A percentile compares a stretch with the other conserved stretches of the same genome.
These are phyloP conservation scores for Drosophila serrata DNA, from an alignment of 1,140 invertebrate species.

Conservation along the genomic window DNA sequence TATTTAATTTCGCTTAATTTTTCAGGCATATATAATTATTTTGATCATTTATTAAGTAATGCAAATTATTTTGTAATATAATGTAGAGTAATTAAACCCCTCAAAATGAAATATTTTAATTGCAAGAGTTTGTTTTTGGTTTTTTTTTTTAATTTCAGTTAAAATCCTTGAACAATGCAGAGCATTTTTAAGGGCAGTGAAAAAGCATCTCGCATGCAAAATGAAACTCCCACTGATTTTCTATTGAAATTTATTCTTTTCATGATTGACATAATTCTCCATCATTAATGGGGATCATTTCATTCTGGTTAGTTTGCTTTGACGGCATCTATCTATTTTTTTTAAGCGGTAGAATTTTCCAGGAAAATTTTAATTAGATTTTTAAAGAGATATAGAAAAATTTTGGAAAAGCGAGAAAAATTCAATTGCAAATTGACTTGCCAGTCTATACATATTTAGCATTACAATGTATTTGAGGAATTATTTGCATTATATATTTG, in stretches of 20 bases:
- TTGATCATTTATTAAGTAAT: not conserved
- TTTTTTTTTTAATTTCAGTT: not conserved
- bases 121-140: not conserved
- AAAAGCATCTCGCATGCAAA: not conserved
- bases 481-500: not conserved
- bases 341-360: too few relatives aligned
- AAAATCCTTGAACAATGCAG: rapidly evolving
- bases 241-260: not conserved
- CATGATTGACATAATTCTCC: not conserved
- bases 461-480: constrained; percentile 4
- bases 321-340: too few relatives aligned
- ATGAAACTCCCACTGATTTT: not conserved
- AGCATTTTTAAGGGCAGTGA: not conserved
- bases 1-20: not conserved
- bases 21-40: not conserved
- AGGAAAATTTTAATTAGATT: not conserved
- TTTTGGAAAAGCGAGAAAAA: not conserved
- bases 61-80: not conserved
- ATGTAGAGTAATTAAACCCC: not conserved
- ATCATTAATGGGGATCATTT: not conserved
- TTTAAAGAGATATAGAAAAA: not conserved
- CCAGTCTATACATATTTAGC: not conserved
- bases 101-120: too few relatives aligned
- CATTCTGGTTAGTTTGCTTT: not conserved
- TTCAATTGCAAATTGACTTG: constrained; percentile 1